phyloP scores from a whole-genome alignment of 2,888 invertebrate genomes.

The Phoronis australis region DNA sequence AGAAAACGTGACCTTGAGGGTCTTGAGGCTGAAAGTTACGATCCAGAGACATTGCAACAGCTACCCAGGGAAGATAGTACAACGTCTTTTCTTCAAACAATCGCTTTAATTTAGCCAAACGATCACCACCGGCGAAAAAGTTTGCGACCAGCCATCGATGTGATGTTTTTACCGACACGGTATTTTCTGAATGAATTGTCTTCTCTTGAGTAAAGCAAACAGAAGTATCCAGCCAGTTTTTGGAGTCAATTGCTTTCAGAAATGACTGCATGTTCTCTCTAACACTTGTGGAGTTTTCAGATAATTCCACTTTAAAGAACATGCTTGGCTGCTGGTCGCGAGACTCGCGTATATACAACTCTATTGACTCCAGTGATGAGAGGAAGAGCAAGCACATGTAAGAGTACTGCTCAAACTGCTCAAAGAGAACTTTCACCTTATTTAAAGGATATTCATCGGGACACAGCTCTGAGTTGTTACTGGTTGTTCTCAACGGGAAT shows the following conservation, averaged over 20 bases:
- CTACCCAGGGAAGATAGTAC: conserved; percentile 26
- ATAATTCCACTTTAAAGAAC: neutral
- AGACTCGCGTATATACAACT: conserved; percentile 14
- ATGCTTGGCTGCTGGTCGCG: neutral
- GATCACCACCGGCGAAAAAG: conserved; percentile 15
- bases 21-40: neutral
- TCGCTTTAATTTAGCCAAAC: conserved; percentile 13
- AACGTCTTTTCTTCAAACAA: conserved; percentile 15
- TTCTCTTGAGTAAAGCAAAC: neutral
- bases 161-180: neutral
- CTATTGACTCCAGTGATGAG: conserved; percentile 28
- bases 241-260: neutral
- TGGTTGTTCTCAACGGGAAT: conserved; percentile 31
- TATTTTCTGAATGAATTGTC: neutral
- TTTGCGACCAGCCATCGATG: conserved; percentile 22
- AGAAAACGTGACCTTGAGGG: conserved; percentile 35
- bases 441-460: conserved; percentile 21
- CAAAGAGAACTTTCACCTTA: conserved; percentile 25
- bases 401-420: conserved; percentile 28
- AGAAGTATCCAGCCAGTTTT: neutral
- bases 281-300: neutral
- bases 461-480: conserved; percentile 26
- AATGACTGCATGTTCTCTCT: neutral
- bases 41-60: conserved; percentile 19
- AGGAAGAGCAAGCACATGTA: conserved; percentile 37